Evolutionary conservation across 1,140 invertebrate genomes (phyloP).

Genomic region (Meloidogyne chitwoodi): DNA sequence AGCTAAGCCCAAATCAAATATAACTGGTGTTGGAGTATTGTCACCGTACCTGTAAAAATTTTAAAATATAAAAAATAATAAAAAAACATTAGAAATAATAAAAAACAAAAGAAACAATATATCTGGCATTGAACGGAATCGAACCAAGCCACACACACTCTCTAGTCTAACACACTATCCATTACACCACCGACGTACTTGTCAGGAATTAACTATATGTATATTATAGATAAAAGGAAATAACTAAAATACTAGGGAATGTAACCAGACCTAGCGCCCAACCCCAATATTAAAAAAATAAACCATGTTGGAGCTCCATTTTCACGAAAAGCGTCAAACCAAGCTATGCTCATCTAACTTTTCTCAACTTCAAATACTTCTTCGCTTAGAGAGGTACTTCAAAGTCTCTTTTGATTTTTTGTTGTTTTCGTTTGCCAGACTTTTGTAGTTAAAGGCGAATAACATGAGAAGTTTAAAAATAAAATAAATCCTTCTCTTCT

Average conservation of each 20-base stretch:
- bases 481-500: neutral
- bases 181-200: no score
- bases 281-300: neutral
- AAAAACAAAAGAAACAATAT: no score
- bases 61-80: neutral
- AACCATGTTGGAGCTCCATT: conserved; percentile 50
- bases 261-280: neutral
- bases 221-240: no score
- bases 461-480: neutral
- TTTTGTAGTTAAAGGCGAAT: neutral
- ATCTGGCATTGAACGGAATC: no score
- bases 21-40: conserved; percentile 46
- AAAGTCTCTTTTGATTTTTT: neutral
- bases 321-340: conserved; percentile 54
- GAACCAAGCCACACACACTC: no score
- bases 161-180: no score
- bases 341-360: conserved; percentile 38
- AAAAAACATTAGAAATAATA: no score
- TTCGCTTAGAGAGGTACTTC: neutral
- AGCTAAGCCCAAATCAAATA: conserved; percentile 40
- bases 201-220: no score
- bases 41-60: conserved; percentile 41
- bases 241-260: no score
- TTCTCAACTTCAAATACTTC: neutral
- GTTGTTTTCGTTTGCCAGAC: neutral